Percentiles rank a stretch among this genome's conserved stretches.
These are phyloP conservation scores for Narcine bancroftii DNA, from an alignment of 2,113 vertebrate genomes.

Conservation along the genomic window DNA sequence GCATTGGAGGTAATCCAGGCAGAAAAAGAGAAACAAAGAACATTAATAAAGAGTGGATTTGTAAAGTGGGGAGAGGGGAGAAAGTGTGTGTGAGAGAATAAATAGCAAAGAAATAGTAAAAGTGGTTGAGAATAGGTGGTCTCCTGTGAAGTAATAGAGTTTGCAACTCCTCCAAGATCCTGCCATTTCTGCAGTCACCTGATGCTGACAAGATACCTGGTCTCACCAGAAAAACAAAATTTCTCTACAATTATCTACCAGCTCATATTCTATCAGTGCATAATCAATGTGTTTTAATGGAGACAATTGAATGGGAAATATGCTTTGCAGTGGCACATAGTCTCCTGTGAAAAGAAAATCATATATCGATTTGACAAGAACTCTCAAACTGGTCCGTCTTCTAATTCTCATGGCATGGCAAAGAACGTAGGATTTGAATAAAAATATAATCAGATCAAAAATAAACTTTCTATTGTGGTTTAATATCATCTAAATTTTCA, in stretches of 20 bases:
- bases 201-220: too few relatives aligned
- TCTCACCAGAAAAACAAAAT: background rate
- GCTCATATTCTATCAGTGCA: background rate
- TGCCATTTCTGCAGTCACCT: too few relatives aligned
- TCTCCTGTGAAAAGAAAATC: background rate
- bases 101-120: too few relatives aligned
- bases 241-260: background rate
- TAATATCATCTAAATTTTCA: background rate
- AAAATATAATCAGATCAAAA: background rate
- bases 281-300: background rate
- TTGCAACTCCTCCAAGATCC: too few relatives aligned
- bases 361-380: slow-evolving; percentile 1
- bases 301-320: background rate
- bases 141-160: too few relatives aligned
- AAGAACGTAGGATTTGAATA: background rate
- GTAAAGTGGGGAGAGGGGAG: too few relatives aligned
- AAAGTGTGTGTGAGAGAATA: too few relatives aligned
- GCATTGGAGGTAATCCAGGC: too few relatives aligned
- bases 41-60: too few relatives aligned
- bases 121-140: too few relatives aligned
- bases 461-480: background rate
- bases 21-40: too few relatives aligned
- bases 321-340: background rate
- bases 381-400: background rate
- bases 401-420: background rate